Percentiles rank a stretch among this genome's conserved stretches.
These are phyloP conservation scores for Drosophila melanica DNA, from an alignment of 1,140 invertebrate species.

Conservation along the genomic window DNA sequence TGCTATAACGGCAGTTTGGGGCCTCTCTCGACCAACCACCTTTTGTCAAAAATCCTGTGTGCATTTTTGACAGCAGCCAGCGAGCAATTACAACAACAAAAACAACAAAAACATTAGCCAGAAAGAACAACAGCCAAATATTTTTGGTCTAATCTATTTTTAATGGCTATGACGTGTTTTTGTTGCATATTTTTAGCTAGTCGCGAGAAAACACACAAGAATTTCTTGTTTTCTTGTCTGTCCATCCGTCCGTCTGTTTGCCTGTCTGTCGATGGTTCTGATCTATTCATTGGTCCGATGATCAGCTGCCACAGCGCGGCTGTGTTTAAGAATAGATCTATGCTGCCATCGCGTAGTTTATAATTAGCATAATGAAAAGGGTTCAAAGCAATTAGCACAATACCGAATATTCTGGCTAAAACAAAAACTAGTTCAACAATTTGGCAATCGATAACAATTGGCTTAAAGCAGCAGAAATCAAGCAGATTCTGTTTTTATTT, in stretches of 20 bases:
- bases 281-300: slow-evolving; percentile 16
- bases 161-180: slow-evolving; percentile 79
- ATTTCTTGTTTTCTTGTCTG: slow-evolving; percentile 20
- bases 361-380: slow-evolving; percentile 20
- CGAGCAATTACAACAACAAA: slow-evolving; percentile 22
- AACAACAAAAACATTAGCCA: slow-evolving; percentile 45
- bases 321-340: slow-evolving; percentile 31
- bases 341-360: slow-evolving; percentile 12
- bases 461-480: no score
- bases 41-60: slow-evolving; percentile 52
- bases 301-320: background rate
- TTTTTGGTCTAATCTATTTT: slow-evolving; percentile 71
- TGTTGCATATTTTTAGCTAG: slow-evolving; percentile 77
- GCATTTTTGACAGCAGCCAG: slow-evolving; percentile 42
- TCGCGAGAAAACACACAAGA: slow-evolving; percentile 26
- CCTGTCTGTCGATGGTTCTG: background rate
- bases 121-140: slow-evolving; percentile 63
- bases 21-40: slow-evolving; percentile 26
- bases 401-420: background rate
- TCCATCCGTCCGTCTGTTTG: slow-evolving; percentile 8
- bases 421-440: slow-evolving; percentile 10
- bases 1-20: slow-evolving; percentile 2
- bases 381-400: slow-evolving; percentile 31
- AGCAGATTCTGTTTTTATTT: no score
- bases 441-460: slow-evolving; percentile 1